Conservation (phyloP, 35 echinoderm and acorn worm genomes). For the Nesometra sesokonis region DNA sequence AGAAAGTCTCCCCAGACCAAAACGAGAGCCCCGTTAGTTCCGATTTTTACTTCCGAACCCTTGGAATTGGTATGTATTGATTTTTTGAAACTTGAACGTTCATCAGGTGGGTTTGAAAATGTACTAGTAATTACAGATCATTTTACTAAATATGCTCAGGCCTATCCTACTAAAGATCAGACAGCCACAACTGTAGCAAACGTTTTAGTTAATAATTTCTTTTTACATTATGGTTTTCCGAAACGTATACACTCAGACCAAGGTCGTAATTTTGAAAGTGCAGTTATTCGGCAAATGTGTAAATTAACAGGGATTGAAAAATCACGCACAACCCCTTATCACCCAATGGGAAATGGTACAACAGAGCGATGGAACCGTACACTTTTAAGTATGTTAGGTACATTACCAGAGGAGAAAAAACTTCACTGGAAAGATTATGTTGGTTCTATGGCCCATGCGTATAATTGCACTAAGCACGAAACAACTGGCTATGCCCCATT, state of each 20-base stretch:
- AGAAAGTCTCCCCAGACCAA: not conserved
- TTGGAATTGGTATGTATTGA: constrained; percentile 66
- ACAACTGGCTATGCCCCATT: constrained; percentile 20
- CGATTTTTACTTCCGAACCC: constrained; percentile 36
- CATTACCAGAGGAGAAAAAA: constrained; percentile 24
- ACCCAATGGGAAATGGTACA: not conserved
- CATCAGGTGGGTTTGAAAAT: constrained; percentile 11
- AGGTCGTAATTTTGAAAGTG: constrained; percentile 20
- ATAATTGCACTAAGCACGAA: constrained; percentile 33
- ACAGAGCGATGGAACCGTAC: constrained; percentile 25
- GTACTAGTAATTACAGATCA: constrained; percentile 44
- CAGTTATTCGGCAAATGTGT: constrained; percentile 25
- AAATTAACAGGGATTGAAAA: constrained; percentile 15
- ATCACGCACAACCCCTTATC: constrained; percentile 20
- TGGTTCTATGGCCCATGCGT: constrained; percentile 14
- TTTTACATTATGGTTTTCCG: constrained; percentile 51
- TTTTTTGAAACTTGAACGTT: constrained; percentile 39
- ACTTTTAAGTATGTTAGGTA: constrained; percentile 23
- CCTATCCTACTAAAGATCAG: constrained; percentile 41
- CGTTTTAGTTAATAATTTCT: constrained; percentile 24
- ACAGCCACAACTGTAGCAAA: constrained; percentile 38
- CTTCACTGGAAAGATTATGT: not conserved
- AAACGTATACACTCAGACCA: constrained; percentile 22
- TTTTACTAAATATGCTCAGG: constrained; percentile 40
- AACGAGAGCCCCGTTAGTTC: constrained; percentile 18